Conservation (phyloP, 2,113 vertebrate species). For the Lucifuga dentata region DNA sequence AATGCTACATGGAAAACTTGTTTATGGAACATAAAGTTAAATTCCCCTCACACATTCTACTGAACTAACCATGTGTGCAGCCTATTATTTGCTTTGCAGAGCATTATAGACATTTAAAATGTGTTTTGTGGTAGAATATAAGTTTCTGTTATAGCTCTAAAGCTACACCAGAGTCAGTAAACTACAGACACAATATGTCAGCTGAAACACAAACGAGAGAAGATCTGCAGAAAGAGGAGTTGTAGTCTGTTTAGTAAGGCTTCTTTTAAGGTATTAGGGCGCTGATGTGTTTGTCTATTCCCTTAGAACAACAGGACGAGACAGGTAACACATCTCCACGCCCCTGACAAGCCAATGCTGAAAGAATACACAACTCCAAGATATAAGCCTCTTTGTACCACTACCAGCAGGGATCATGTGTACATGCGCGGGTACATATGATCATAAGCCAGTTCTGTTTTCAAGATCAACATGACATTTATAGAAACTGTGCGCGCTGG, state of each 20-base stretch:
- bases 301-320: not conserved
- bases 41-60: not conserved
- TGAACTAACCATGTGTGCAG: not conserved
- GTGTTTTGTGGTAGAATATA: no score
- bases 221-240: not conserved
- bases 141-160: no score
- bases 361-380: constrained; percentile 28
- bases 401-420: not conserved
- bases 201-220: no score
- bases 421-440: not conserved
- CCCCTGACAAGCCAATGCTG: not conserved
- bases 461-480: not conserved
- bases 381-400: not conserved
- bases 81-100: not conserved
- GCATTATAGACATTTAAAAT: not conserved
- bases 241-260: not conserved
- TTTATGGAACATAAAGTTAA: not conserved
- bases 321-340: not conserved
- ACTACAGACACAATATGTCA: no score
- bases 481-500: not conserved
- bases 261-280: fast-evolving
- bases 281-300: not conserved
- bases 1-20: no score
- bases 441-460: no score
- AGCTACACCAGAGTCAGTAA: no score